phyloP scores from a whole-genome alignment of 2,888 invertebrate genomes.

The Parnassius mnemosyne region DNA sequence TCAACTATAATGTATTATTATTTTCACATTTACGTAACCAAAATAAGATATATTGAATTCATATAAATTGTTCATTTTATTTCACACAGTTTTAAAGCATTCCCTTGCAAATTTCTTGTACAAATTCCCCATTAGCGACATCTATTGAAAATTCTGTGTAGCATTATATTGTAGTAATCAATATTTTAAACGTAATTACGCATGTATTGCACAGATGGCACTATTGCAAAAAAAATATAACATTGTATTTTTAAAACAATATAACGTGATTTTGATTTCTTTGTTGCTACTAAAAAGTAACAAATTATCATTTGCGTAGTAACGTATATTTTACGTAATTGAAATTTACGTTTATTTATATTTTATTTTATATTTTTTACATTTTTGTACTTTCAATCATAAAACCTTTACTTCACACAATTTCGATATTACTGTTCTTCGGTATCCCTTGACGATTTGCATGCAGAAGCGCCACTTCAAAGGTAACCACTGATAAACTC shows the following conservation, averaged over 20 bases:
- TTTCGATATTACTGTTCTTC: slow-evolving; percentile 53
- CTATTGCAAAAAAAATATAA: neutral
- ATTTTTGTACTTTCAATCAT: slow-evolving; percentile 29
- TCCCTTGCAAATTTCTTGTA: no score
- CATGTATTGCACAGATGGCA: neutral
- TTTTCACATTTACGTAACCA: no score
- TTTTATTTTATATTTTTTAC: neutral
- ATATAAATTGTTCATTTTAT: no score
- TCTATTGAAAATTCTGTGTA: neutral
- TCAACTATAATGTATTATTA: no score
- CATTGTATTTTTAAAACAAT: neutral
- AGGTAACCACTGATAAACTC: slow-evolving; percentile 69
- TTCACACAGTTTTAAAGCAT: no score
- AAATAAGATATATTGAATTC: no score
- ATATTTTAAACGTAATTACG: slow-evolving; percentile 2
- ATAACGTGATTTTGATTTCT: no score
- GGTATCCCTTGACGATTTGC: slow-evolving; percentile 62
- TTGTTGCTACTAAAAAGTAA: no score
- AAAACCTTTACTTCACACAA: slow-evolving; percentile 46
- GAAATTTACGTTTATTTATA: neutral
- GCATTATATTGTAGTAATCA: neutral
- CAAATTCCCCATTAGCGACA: neutral
- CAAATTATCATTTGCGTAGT: no score
- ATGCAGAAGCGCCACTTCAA: slow-evolving; percentile 80
- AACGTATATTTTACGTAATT: no score